Percentiles rank a stretch among this genome's conserved stretches.
These are phyloP conservation scores for Hemithea aestivaria DNA, from an alignment of 2,888 invertebrate species.

Conservation along the genomic window DNA sequence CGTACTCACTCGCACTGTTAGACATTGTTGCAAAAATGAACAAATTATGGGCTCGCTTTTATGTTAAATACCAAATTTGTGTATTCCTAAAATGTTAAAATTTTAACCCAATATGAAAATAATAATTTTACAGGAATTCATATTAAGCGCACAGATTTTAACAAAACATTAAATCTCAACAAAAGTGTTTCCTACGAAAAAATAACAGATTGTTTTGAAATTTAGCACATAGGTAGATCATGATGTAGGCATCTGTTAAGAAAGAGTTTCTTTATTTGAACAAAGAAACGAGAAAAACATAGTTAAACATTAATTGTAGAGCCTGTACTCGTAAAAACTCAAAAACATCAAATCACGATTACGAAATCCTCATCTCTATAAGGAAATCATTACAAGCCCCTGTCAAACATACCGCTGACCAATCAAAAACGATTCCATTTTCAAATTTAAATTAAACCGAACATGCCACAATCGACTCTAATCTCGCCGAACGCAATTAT, in stretches of 20 bases:
- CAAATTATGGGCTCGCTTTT: conserved; percentile 6
- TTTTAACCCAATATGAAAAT: too few species aligned
- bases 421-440: conserved; percentile 29
- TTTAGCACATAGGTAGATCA: too few species aligned
- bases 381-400: conserved; percentile 43
- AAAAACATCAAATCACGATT: conserved; percentile 1
- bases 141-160: too few species aligned
- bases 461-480: conserved; percentile 44
- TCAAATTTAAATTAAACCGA: conserved; percentile 43
- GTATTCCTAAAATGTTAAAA: too few species aligned
- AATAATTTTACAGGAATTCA: too few species aligned
- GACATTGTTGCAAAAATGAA: conserved; percentile 43
- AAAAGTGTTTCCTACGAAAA: too few species aligned
- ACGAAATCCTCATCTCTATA: conserved; percentile 35
- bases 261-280: too few species aligned
- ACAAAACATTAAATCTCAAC: too few species aligned
- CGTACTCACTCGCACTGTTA: conserved; percentile 34
- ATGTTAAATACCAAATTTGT: conserved; percentile 3
- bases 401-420: conserved; percentile 28
- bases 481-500: conserved; percentile 57
- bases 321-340: not conserved
- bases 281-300: too few species aligned
- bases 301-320: not conserved
- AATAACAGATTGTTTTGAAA: too few species aligned
- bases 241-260: too few species aligned